A percentile compares a stretch with the other conserved stretches of the same genome.
phyloP scores from a whole-genome alignment of 2,113 vertebrate species.

The Sebastes schlegelii region DNA sequence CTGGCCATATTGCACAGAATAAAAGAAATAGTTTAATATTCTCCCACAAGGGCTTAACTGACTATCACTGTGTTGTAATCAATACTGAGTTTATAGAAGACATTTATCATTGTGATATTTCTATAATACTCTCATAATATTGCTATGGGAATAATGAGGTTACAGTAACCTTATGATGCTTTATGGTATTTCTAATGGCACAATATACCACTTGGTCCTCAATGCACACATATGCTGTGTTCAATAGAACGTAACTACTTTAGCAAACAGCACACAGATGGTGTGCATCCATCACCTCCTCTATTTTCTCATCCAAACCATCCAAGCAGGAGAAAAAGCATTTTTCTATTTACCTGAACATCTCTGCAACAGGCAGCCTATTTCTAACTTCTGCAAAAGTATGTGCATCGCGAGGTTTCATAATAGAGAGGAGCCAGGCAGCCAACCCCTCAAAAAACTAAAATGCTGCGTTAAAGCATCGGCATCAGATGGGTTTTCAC shows the following conservation, averaged over 20 bases:
- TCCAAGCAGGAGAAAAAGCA: constrained; percentile 5
- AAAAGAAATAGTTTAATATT: constrained; percentile 8
- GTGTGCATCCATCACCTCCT: neutral
- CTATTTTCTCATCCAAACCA: neutral
- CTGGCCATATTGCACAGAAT: neutral
- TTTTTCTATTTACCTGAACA: constrained; percentile 20
- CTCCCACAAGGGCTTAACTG: constrained; percentile 1
- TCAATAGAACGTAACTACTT: neutral
- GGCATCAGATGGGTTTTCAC: constrained; percentile 39
- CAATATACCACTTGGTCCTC: neutral
- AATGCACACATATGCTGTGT: neutral
- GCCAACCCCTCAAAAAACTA: constrained; percentile 20
- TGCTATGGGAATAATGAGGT: neutral
- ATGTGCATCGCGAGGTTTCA: constrained; percentile 29
- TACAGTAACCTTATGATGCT: neutral
- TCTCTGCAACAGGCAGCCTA: constrained; percentile 7
- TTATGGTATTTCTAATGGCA: constrained; percentile 11
- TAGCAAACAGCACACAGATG: neutral
- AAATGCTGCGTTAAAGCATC: constrained; percentile 22
- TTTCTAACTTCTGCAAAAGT: constrained; percentile 24
- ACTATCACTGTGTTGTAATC: constrained; percentile 9
- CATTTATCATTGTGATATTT: neutral
- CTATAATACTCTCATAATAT: neutral
- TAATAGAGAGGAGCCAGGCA: constrained; percentile 22
- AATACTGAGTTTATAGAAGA: constrained; percentile 14